These are phyloP conservation scores for Hippotragus niger DNA, from an alignment of 2,113 vertebrate species.

Conservation along the genomic window DNA sequence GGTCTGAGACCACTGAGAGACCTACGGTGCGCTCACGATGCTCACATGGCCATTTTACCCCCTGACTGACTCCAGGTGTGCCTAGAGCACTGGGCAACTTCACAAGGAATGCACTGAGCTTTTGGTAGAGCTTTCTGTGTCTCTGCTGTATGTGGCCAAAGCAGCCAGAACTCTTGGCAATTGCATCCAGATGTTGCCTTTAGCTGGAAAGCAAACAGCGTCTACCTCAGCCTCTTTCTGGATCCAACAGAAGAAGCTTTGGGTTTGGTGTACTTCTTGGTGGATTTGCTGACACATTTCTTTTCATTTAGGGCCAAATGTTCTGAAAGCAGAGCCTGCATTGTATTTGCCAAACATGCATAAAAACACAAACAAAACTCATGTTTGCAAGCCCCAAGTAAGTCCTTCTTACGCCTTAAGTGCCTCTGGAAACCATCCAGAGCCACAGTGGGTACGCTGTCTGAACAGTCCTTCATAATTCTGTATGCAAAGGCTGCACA, in stretches of 20 bases:
- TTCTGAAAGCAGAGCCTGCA: slow-evolving; percentile 49
- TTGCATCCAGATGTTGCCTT: slow-evolving; percentile 44
- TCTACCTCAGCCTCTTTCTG: slow-evolving; percentile 12
- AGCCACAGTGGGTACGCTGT: not conserved
- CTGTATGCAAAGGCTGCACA: not conserved
- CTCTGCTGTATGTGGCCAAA: not conserved
- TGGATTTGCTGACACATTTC: slow-evolving; percentile 42
- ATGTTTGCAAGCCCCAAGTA: slow-evolving; percentile 35
- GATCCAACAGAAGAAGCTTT: not conserved
- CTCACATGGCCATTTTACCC: not conserved
- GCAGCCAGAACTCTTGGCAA: not conserved
- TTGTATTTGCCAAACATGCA: slow-evolving; percentile 53
- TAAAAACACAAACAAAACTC: slow-evolving; percentile 62
- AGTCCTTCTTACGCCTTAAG: slow-evolving; percentile 33
- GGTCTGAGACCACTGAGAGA: not conserved
- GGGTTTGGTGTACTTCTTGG: slow-evolving; percentile 23
- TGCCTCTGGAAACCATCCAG: slow-evolving; percentile 48
- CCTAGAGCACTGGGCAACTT: not conserved
- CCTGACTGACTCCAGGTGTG: not conserved
- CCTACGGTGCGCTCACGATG: not conserved
- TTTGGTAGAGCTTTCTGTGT: not conserved
- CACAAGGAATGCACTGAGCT: not conserved
- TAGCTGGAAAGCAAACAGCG: slow-evolving; percentile 18
- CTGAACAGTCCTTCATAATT: slow-evolving; percentile 33
- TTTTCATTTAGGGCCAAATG: slow-evolving; percentile 50